Percentiles rank a stretch among this genome's conserved stretches.
These are phyloP conservation scores for Cherax destructor DNA, from an alignment of 1,140 invertebrate genomes.

Conservation along the genomic window DNA sequence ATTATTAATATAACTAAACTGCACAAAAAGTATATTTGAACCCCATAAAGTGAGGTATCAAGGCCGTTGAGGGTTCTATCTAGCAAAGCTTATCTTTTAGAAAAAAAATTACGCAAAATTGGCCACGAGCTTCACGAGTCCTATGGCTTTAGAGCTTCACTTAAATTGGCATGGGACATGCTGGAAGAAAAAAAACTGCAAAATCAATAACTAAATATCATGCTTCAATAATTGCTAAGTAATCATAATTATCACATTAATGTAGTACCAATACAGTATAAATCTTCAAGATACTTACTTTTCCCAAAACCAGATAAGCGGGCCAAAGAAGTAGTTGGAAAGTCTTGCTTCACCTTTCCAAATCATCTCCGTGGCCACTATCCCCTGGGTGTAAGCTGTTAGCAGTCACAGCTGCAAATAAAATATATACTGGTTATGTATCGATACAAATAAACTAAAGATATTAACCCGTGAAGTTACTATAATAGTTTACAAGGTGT, in stretches of 20 bases:
- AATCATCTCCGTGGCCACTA: conserved; percentile 13
- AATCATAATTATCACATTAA: background rate
- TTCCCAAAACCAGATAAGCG: background rate
- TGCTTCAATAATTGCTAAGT: background rate
- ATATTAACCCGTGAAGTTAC: no score
- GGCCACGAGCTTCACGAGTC: no score
- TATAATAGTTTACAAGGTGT: no score
- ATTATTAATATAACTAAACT: no score
- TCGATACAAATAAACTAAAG: no score
- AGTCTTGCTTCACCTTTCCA: background rate
- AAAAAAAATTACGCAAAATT: no score
- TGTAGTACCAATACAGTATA: background rate
- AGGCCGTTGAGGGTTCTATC: no score
- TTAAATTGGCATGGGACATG: background rate
- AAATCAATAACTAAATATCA: background rate
- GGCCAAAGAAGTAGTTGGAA: conserved; percentile 1
- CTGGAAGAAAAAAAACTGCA: background rate
- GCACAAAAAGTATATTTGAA: no score
- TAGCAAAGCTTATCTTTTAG: no score
- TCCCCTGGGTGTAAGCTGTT: conserved; percentile 22
- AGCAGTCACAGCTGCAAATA: conserved; percentile 9
- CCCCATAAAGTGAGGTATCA: no score
- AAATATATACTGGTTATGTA: background rate
- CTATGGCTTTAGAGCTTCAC: no score
- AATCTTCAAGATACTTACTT: background rate